Evolutionary conservation across 2,797 vertebrate species (phyloP).

Genomic region (Pangasius macronema): DNA sequence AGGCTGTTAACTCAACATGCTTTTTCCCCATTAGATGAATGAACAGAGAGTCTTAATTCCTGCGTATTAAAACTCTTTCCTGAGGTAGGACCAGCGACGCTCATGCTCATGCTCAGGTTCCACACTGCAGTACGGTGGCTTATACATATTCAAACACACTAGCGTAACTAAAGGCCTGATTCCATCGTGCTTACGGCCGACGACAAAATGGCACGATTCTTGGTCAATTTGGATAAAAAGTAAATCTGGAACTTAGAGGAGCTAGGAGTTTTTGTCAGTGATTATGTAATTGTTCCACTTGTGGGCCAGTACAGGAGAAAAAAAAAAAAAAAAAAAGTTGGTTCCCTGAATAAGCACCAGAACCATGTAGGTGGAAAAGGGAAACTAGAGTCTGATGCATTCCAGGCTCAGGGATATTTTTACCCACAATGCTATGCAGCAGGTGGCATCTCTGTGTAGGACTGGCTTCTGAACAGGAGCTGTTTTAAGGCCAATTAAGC

Average conservation of each 20-base stretch:
- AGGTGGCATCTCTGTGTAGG: slow-evolving; percentile 35
- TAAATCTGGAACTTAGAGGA: not conserved
- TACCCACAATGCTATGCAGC: slow-evolving; percentile 37
- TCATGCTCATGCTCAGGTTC: too few species aligned
- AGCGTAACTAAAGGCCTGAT: too few species aligned
- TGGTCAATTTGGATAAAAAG: not conserved
- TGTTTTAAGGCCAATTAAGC: slow-evolving; percentile 83
- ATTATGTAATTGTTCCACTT: slow-evolving; percentile 3
- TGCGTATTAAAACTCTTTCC: too few species aligned
- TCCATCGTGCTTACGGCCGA: too few species aligned
- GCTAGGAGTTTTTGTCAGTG: not conserved
- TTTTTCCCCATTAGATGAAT: too few species aligned
- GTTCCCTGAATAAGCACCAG: not conserved
- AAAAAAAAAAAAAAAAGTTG: not conserved
- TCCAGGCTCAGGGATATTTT: not conserved
- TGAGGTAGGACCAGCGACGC: too few species aligned
- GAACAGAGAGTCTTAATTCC: too few species aligned
- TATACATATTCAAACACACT: too few species aligned
- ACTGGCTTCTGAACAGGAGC: slow-evolving; percentile 74
- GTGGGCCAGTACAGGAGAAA: not conserved
- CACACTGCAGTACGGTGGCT: too few species aligned
- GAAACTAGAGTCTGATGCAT: not conserved
- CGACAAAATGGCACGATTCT: too few species aligned
- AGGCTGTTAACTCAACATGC: too few species aligned
- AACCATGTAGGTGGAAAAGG: slow-evolving; percentile 24